phyloP scores from a whole-genome alignment of 2,888 invertebrate species.

The Trileptium ribeirensis region DNA sequence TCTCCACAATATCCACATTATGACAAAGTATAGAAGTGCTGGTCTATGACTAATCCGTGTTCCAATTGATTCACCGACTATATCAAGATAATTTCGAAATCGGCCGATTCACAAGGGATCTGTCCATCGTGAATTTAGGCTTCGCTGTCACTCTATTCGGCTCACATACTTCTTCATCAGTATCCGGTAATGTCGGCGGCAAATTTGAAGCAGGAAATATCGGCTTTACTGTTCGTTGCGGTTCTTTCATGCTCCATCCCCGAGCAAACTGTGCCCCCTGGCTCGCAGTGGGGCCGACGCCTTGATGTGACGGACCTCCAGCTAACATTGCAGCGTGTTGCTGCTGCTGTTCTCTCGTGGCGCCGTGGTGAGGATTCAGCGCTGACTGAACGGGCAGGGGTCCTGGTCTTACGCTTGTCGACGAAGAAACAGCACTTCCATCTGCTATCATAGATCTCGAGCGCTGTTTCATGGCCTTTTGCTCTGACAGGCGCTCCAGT shows the following conservation, averaged over 20 bases:
- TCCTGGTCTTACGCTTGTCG: not conserved
- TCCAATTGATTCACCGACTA: no score
- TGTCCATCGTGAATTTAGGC: no score
- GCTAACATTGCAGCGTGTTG: not conserved
- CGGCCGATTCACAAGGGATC: no score
- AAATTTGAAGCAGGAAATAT: no score
- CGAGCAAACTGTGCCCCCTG: not conserved
- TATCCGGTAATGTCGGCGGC: not conserved
- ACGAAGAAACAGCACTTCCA: not conserved
- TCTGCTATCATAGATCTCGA: not conserved
- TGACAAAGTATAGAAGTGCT: no score
- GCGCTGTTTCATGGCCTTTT: slow-evolving; percentile 55
- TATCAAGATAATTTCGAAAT: no score
- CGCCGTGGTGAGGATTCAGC: not conserved
- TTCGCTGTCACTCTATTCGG: no score
- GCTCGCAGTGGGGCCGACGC: no score
- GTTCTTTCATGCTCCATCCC: slow-evolving; percentile 10
- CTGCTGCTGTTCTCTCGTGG: not conserved
- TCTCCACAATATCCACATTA: no score
- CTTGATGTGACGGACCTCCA: not conserved
- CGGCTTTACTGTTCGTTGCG: not conserved
- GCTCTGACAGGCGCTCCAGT: slow-evolving; percentile 68
- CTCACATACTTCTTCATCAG: not conserved
- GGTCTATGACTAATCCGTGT: no score
- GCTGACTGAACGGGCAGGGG: not conserved